phyloP scores from a whole-genome alignment of 2,888 invertebrate species.

The Antheraea assamensis region DNA sequence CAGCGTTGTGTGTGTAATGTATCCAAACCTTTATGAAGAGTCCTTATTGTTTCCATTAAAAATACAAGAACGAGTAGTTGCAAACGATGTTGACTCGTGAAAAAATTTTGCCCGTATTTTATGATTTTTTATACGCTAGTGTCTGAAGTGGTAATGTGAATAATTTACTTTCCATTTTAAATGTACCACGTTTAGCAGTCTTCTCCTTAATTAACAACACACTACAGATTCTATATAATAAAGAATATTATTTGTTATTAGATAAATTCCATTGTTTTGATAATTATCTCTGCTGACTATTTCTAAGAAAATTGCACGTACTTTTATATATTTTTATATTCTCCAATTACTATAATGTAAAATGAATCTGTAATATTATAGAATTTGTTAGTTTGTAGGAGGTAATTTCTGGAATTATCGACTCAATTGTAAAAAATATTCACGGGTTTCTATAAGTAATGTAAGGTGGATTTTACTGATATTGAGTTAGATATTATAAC shows the following conservation, averaged over 20 bases:
- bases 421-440: too few relatives aligned
- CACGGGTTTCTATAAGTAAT: too few relatives aligned
- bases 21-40: neutral
- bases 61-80: neutral
- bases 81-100: conserved; percentile 3
- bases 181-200: neutral
- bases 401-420: too few relatives aligned
- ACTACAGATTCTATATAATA: neutral
- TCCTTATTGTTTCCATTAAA: conserved; percentile 12
- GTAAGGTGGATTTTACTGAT: too few relatives aligned
- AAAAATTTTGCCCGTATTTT: neutral
- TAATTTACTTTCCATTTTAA: neutral
- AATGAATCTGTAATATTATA: neutral
- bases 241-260: neutral
- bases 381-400: too few relatives aligned
- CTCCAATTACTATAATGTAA: neutral
- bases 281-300: neutral
- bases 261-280: neutral
- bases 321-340: neutral
- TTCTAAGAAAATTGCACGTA: neutral
- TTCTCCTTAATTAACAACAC: neutral
- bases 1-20: neutral
- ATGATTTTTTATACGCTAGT: neutral
- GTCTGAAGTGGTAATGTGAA: neutral
- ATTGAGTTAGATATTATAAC: too few relatives aligned